A percentile compares a stretch with the other conserved stretches of the same genome.
phyloP scores from a whole-genome alignment of 2,888 invertebrate genomes.

The Heptascelio sp. region DNA sequence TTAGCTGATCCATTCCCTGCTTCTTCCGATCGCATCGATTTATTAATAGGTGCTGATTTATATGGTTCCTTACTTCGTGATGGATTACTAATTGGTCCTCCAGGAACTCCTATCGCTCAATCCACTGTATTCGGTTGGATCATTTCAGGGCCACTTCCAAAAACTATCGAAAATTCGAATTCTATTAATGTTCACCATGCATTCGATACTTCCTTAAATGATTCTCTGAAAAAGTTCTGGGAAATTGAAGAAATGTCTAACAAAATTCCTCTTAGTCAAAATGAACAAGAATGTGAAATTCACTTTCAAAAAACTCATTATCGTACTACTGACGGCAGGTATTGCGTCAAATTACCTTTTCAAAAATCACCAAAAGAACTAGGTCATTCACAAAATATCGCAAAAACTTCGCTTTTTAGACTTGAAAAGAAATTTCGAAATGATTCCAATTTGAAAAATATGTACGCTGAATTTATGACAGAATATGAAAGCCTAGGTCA shows the following conservation, averaged over 20 bases:
- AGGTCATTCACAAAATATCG: too few species aligned
- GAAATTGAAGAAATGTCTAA: slow-evolving; percentile 21
- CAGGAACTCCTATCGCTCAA: slow-evolving; percentile 4
- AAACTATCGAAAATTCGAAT: neutral
- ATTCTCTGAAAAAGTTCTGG: slow-evolving; percentile 22
- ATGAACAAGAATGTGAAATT: slow-evolving; percentile 24
- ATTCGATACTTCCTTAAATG: slow-evolving; percentile 1
- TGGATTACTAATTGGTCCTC: neutral
- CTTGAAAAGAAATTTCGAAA: too few species aligned
- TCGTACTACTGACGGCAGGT: neutral
- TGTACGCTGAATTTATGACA: too few species aligned
- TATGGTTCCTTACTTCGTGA: slow-evolving; percentile 20
- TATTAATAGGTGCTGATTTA: too few species aligned
- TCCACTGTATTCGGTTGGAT: slow-evolving; percentile 32
- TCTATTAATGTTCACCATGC: slow-evolving; percentile 19
- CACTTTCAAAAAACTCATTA: slow-evolving; percentile 2
- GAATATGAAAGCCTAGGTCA: too few species aligned
- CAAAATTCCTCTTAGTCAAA: neutral
- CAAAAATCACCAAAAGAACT: too few species aligned
- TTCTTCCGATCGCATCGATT: neutral
- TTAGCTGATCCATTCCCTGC: neutral
- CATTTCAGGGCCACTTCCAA: slow-evolving; percentile 13
- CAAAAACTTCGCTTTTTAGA: too few species aligned
- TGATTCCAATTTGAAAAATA: too few species aligned
- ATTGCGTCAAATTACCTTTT: neutral